phyloP scores from a whole-genome alignment of 2,797 vertebrate genomes.

The Pseudochromis fuscus region DNA sequence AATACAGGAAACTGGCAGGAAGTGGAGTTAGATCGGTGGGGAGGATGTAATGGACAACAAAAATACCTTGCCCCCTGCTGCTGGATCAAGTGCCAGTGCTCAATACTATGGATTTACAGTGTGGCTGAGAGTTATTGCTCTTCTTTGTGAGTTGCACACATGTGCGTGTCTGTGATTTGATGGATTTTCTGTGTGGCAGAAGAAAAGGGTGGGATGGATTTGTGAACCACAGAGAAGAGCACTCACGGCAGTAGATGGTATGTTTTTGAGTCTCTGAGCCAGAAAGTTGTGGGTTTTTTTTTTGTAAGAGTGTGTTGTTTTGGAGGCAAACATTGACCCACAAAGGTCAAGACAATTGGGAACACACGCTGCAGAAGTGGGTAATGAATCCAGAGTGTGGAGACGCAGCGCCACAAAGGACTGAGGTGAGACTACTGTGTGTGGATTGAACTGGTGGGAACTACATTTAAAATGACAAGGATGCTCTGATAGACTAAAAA shows the following conservation, averaged over 20 bases:
- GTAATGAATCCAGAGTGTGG: slow-evolving; percentile 47
- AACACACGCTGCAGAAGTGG: slow-evolving; percentile 31
- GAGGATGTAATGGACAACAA: slow-evolving; percentile 44
- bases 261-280: slow-evolving; percentile 19
- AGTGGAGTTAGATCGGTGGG: slow-evolving; percentile 47
- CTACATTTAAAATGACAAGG: slow-evolving; percentile 33
- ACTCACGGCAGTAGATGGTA: slow-evolving; percentile 7
- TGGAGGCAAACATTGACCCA: slow-evolving; percentile 39
- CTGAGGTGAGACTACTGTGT: slow-evolving; percentile 37
- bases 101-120: slow-evolving; percentile 61
- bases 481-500: slow-evolving; percentile 26
- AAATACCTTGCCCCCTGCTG: slow-evolving; percentile 47
- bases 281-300: slow-evolving; percentile 55
- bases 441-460: slow-evolving; percentile 34
- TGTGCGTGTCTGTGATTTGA: slow-evolving; percentile 9
- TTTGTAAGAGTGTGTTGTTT: slow-evolving; percentile 29
- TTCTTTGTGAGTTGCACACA: slow-evolving; percentile 28
- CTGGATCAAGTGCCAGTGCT: slow-evolving; percentile 41
- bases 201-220: slow-evolving; percentile 1
- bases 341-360: slow-evolving; percentile 30
- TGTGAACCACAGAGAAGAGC: slow-evolving; percentile 4
- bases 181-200: slow-evolving; percentile 16
- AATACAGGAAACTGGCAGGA: slow-evolving; percentile 60
- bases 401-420: slow-evolving; percentile 41
- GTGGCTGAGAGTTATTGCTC: slow-evolving; percentile 31